Base-by-base conservation (phyloP, 2,113 vertebrate species). In the Poeciliopsis retropinna region DNA sequence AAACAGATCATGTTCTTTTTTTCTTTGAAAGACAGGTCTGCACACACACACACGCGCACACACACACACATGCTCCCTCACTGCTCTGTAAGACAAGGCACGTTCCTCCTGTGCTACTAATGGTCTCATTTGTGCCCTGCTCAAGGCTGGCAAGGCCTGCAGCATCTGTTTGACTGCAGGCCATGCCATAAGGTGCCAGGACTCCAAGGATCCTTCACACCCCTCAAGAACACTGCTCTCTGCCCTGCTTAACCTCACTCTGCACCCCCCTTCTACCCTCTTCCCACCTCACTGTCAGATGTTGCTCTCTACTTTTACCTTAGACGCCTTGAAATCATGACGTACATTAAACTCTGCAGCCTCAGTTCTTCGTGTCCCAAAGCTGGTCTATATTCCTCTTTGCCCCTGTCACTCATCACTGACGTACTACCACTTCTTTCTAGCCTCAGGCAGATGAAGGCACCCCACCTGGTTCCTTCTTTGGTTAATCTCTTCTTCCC, bases 211-310 rank as follows among this genome's bases (percentile, higher is more conserved):
- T 85, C 90, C 91, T 87, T 76, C 25, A 30, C 77, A 31, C 78
- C 92, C 92, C 92, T 84, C 80, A 92, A 94, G 94, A 92, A 87
- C 81, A 72, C 64, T 41, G 91, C 69, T 67, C 94, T 92, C 90
- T 93, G 95, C 95, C 94, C 94, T 90, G 88, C 94, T 25, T 92
- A 93, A 94, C 95, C 94, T 93, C 93, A 95, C 95, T 95, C 95
- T 91, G 94, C 94, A 94, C 92, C 91, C 88, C 88, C 34, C 51
- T 93, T 95, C 94, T 93, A 90, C 89, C 86, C 54, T 47, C 94
- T 61, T 95, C 94, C 94, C 94, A 93, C 89, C 88, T 93, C 76
- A 44, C 66, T 37, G 75, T 84, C 79, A 80, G 75, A 83, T 51
- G 63, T 11, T 51, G 60, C 76, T 65, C 72, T 51, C 47, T 57